Conservation (phyloP, 2,888 invertebrate genomes). For the Drosophila prolongata region DNA sequence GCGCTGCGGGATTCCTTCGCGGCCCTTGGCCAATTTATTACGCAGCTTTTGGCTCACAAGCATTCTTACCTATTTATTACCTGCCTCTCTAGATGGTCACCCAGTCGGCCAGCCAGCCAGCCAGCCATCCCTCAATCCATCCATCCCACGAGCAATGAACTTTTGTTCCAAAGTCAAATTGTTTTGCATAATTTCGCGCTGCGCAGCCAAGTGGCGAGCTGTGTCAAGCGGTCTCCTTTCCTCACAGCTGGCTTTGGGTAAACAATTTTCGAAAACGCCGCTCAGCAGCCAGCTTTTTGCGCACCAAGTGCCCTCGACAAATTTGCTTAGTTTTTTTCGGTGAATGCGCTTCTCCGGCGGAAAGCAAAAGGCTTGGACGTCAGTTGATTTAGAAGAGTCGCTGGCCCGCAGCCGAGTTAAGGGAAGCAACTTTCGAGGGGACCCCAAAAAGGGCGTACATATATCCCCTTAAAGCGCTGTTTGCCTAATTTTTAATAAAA, state of each 20-base stretch:
- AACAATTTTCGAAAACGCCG: conserved; percentile 63
- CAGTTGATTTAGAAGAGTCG: conserved; percentile 60
- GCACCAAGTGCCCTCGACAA: conserved; percentile 67
- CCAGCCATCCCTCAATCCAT: background rate
- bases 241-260: conserved; percentile 41
- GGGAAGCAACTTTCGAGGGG: conserved; percentile 52
- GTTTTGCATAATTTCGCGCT: conserved; percentile 69
- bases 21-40: conserved; percentile 62
- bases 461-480: conserved; percentile 22
- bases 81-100: conserved; percentile 1
- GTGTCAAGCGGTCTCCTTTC: conserved; percentile 61
- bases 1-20: conserved; percentile 31
- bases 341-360: conserved; percentile 39
- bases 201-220: conserved; percentile 70
- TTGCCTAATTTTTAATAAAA: conserved; percentile 67
- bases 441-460: conserved; percentile 14
- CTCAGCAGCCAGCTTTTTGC: conserved; percentile 19
- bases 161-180: conserved; percentile 73
- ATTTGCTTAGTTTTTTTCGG: conserved; percentile 65
- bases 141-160: conserved; percentile 27
- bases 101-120: background rate
- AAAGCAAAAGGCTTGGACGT: conserved; percentile 33
- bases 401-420: conserved; percentile 33
- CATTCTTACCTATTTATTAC: conserved; percentile 50
- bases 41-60: conserved; percentile 61